These are phyloP conservation scores for Dolichallabes microphthalmus DNA, from an alignment of 2,113 vertebrate genomes.

Conservation along the genomic window DNA sequence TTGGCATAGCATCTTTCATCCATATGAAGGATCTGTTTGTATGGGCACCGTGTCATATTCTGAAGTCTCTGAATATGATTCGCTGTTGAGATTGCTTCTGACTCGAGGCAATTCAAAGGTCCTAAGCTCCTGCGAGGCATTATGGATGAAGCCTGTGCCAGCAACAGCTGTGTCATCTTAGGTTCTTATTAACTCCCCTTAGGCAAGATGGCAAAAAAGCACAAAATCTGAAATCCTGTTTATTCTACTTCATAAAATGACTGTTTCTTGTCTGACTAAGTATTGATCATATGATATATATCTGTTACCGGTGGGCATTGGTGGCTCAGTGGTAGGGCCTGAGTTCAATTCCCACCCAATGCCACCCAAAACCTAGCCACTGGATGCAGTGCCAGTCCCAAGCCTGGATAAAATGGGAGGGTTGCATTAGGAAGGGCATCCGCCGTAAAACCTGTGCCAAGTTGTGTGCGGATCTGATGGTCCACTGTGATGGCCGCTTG, in stretches of 20 bases:
- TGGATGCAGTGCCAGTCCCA: too few species aligned
- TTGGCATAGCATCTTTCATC: not conserved
- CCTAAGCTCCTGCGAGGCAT: slow-evolving; percentile 22
- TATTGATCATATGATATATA: not conserved
- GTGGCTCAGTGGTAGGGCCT: too few species aligned
- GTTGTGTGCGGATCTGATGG: too few species aligned
- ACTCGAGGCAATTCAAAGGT: slow-evolving; percentile 38
- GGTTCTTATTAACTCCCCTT: slow-evolving; percentile 40
- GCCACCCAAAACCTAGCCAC: too few species aligned
- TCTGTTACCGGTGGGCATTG: not conserved
- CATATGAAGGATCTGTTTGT: slow-evolving; percentile 3
- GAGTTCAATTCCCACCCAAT: too few species aligned
- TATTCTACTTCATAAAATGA: not conserved
- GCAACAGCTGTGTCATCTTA: slow-evolving; percentile 16
- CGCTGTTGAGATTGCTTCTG: slow-evolving; percentile 24
- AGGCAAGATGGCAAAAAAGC: slow-evolving; percentile 27
- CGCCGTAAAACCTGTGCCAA: too few species aligned
- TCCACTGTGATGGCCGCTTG: too few species aligned
- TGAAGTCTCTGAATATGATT: slow-evolving; percentile 1
- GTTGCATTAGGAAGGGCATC: too few species aligned
- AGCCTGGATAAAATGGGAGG: too few species aligned
- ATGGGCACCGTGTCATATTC: slow-evolving; percentile 37
- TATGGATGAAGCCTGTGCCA: slow-evolving; percentile 15
- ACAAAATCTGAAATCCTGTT: not conserved
- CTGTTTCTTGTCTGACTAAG: too few species aligned